phyloP scores from a whole-genome alignment of 2,888 invertebrate species.

The Drosophila emarginata region DNA sequence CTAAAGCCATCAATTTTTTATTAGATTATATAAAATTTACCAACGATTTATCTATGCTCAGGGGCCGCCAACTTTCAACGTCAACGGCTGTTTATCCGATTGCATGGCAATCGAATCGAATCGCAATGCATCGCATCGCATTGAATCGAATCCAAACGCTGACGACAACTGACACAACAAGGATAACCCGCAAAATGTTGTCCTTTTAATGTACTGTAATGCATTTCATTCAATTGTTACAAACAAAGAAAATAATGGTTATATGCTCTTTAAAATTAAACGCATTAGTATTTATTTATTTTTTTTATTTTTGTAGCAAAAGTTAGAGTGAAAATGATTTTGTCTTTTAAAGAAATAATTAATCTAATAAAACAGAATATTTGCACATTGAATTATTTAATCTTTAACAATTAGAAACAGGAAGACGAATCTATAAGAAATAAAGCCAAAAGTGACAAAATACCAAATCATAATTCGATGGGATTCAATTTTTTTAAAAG shows the following conservation, averaged over 20 bases:
- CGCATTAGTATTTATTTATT: too few relatives aligned
- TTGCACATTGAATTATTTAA: too few relatives aligned
- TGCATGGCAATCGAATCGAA: conserved; percentile 31
- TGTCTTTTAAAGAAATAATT: too few relatives aligned
- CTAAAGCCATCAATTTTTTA: conserved; percentile 75
- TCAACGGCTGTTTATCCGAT: conserved; percentile 32
- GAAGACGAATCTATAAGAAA: too few relatives aligned
- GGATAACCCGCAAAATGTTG: conserved; percentile 34
- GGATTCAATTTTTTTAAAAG: too few relatives aligned
- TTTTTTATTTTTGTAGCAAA: too few relatives aligned
- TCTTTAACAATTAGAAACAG: too few relatives aligned
- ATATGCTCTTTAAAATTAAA: too few relatives aligned
- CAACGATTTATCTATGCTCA: conserved; percentile 74
- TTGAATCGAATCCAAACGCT: conserved; percentile 24
- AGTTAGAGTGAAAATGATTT: too few relatives aligned
- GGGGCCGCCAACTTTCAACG: conserved; percentile 18
- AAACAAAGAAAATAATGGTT: background rate
- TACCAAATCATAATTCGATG: too few relatives aligned
- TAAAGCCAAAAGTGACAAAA: too few relatives aligned
- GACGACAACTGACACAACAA: conserved; percentile 20
- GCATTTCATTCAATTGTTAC: conserved; percentile 47
- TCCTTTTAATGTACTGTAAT: conserved; percentile 35
- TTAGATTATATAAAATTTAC: conserved; percentile 79
- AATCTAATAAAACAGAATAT: too few relatives aligned
- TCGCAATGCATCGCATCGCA: background rate